Conservation (phyloP, 2,888 invertebrate species). For the Cheilosia pagana region DNA sequence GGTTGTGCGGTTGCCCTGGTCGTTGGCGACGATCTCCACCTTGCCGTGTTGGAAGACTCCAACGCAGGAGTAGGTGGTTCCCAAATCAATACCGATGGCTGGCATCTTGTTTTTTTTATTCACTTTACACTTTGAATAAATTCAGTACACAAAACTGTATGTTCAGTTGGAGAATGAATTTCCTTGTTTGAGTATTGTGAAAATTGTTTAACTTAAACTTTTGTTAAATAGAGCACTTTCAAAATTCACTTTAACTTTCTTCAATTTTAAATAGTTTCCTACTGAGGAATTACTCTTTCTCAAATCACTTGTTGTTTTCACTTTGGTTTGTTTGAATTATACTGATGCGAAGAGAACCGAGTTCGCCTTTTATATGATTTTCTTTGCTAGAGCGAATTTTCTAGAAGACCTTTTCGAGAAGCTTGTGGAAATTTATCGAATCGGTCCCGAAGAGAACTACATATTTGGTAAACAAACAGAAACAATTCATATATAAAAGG, state of each 20-base stretch:
- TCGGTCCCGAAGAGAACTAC: neutral
- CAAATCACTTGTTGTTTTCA: neutral
- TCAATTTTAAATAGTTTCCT: neutral
- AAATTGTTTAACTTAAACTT: neutral
- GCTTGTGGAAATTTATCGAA: slow-evolving; percentile 41
- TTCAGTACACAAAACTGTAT: neutral
- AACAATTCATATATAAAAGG: no score
- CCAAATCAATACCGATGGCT: slow-evolving; percentile 92
- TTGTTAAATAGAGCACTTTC: neutral
- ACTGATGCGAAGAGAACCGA: slow-evolving; percentile 40
- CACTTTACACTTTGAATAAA: neutral
- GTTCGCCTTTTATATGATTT: slow-evolving; percentile 57
- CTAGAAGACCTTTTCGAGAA: slow-evolving; percentile 33
- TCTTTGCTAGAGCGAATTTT: slow-evolving; percentile 35
- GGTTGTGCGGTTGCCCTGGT: slow-evolving; percentile 90
- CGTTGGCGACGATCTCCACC: slow-evolving; percentile 91
- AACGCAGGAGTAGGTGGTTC: slow-evolving; percentile 92
- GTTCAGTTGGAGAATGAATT: neutral
- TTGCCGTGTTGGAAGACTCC: slow-evolving; percentile 91
- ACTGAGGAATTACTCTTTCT: neutral
- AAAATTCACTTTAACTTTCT: neutral
- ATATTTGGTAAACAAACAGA: neutral
- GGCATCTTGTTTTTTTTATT: slow-evolving; percentile 81
- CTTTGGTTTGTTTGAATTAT: neutral
- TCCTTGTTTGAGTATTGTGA: neutral